These are phyloP conservation scores for Trichogramma dendrolimi DNA, from an alignment of 2,888 invertebrate genomes.

Conservation along the genomic window DNA sequence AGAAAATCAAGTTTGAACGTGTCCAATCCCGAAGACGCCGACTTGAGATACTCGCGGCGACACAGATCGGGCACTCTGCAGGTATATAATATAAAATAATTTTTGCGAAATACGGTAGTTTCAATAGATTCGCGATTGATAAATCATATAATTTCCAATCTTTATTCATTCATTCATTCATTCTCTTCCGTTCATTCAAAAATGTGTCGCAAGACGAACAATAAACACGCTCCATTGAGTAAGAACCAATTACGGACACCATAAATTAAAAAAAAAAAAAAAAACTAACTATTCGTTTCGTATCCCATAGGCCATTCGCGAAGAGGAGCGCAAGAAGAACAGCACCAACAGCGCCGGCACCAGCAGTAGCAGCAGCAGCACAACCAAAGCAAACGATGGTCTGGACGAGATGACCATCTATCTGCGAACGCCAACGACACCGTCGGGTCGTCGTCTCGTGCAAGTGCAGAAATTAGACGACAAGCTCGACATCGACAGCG, in stretches of 20 bases:
- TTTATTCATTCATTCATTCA: background rate
- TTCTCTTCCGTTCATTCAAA: background rate
- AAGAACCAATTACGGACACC: background rate
- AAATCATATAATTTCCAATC: background rate
- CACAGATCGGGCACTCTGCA: conserved; percentile 50
- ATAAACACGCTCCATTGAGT: background rate
- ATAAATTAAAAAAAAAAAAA: no score
- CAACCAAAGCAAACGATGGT: conserved; percentile 17
- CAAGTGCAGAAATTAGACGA: conserved; percentile 31
- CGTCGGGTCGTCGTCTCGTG: conserved; percentile 3
- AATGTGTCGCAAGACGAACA: background rate
- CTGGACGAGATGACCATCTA: conserved; percentile 47
- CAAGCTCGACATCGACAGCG: conserved; percentile 37
- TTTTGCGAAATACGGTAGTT: background rate
- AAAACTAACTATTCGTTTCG: background rate
- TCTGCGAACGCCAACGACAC: conserved; percentile 41
- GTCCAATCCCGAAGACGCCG: conserved; percentile 64
- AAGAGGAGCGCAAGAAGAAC: conserved; percentile 49
- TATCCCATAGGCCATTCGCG: conserved; percentile 43
- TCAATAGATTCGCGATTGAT: no score
- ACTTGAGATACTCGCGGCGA: conserved; percentile 56
- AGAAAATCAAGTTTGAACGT: conserved; percentile 68
- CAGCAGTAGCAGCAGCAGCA: conserved; percentile 25
- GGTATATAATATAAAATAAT: conserved; percentile 35
- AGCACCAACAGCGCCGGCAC: conserved; percentile 28